A percentile compares a stretch with the other conserved stretches of the same genome.
These are phyloP conservation scores for Gymnothorax javanicus DNA, from an alignment of 2,797 vertebrate species.

Conservation along the genomic window DNA sequence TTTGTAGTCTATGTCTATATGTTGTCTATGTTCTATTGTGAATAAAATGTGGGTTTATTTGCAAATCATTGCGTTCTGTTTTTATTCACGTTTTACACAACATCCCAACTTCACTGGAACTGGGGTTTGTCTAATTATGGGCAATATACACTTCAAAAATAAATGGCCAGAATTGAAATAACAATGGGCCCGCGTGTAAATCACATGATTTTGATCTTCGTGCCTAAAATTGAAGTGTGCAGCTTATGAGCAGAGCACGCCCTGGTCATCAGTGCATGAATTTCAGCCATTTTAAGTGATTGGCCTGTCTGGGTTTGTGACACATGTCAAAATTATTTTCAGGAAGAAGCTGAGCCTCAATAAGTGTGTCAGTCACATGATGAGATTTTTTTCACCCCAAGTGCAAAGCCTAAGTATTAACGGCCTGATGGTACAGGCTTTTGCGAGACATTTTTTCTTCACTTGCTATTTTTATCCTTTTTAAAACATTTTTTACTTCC, in stretches of 20 bases:
- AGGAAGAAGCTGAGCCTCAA: background rate
- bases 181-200: background rate
- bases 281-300: background rate
- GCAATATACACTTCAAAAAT: background rate
- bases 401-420: background rate
- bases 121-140: background rate
- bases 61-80: too few relatives aligned
- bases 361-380: background rate
- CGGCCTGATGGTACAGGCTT: conserved; percentile 1
- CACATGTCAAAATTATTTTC: background rate
- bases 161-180: background rate
- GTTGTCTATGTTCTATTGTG: too few relatives aligned
- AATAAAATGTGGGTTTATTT: too few relatives aligned
- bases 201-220: background rate
- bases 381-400: background rate
- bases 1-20: too few relatives aligned
- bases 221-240: background rate
- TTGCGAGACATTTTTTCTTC: background rate
- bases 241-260: background rate
- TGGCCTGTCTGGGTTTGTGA: background rate
- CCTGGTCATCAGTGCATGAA: background rate
- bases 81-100: too few relatives aligned
- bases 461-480: background rate
- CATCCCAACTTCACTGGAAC: too few relatives aligned
- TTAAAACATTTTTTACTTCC: background rate